Conservation (phyloP, 2,113 vertebrate species). For the Ictalurus punctatus region DNA sequence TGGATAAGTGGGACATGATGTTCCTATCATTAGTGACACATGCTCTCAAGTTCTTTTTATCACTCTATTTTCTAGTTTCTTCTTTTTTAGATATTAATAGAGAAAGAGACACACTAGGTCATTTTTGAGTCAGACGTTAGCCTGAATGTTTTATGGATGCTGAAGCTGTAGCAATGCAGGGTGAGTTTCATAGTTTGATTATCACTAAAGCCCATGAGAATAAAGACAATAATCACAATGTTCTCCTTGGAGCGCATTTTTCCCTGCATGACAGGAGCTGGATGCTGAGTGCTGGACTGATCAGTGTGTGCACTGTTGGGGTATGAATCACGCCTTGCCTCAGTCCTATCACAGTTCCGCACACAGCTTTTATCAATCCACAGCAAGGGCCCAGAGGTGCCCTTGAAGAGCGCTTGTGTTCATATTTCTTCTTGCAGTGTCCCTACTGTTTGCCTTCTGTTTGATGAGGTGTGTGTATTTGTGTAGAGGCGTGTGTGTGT, state of each 20-base stretch:
- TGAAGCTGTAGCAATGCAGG: neutral
- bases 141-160: constrained; percentile 6
- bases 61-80: constrained; percentile 5
- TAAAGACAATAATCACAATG: constrained; percentile 9
- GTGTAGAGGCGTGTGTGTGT: neutral
- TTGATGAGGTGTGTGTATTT: constrained; percentile 31
- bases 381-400: constrained; percentile 39
- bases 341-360: constrained; percentile 31
- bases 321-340: constrained; percentile 19
- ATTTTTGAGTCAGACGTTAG: neutral
- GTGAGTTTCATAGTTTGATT: constrained; percentile 24
- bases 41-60: constrained; percentile 37
- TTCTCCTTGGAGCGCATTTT: constrained; percentile 2
- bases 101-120: neutral
- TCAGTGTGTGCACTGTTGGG: constrained; percentile 8
- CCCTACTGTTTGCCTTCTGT: constrained; percentile 44
- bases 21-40: constrained; percentile 68
- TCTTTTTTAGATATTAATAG: neutral
- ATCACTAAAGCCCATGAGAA: constrained; percentile 7
- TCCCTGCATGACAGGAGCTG: constrained; percentile 9
- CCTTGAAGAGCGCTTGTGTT: constrained; percentile 38
- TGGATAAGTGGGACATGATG: constrained; percentile 63
- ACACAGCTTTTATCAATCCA: constrained; percentile 44
- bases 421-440: constrained; percentile 42
- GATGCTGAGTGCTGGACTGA: constrained; percentile 12